A percentile compares a stretch with the other conserved stretches of the same genome.
Evolutionary conservation across 1,140 invertebrate species (phyloP).

Genomic region (Branchinecta lynchi): DNA sequence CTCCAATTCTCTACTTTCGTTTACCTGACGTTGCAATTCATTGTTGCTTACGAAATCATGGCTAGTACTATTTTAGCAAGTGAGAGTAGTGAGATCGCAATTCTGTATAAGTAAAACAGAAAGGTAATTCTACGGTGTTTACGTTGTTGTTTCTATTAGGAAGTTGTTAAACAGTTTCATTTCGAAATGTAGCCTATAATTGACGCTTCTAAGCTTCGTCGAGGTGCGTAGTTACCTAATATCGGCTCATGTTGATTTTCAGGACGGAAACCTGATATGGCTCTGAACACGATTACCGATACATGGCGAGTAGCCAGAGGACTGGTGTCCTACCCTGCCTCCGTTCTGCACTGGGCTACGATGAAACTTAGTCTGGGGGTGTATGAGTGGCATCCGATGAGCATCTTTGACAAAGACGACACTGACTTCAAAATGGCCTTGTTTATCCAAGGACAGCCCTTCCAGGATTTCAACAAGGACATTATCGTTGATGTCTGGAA

Average conservation of each 20-base stretch:
- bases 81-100: no score
- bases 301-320: slow-evolving; percentile 12
- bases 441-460: slow-evolving; percentile 18
- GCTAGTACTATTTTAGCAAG: no score
- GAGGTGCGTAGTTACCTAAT: no score
- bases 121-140: no score
- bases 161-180: no score
- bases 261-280: background rate
- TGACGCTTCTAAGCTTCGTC: no score
- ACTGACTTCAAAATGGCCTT: slow-evolving; percentile 17
- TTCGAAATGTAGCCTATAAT: no score
- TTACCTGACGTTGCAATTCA: no score
- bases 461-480: slow-evolving; percentile 10
- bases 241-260: background rate
- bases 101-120: no score
- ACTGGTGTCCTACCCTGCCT: slow-evolving; percentile 14
- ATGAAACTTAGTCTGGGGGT: slow-evolving; percentile 17
- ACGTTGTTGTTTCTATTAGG: no score
- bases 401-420: slow-evolving; percentile 13
- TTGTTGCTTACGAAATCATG: no score
- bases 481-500: slow-evolving; percentile 18
- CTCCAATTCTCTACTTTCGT: no score
- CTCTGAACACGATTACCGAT: slow-evolving; percentile 19
- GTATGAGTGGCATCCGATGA: slow-evolving; percentile 19
- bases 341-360: slow-evolving; percentile 19